Conservation (phyloP, 2,888 invertebrate genomes). For the Andrena fulva region DNA sequence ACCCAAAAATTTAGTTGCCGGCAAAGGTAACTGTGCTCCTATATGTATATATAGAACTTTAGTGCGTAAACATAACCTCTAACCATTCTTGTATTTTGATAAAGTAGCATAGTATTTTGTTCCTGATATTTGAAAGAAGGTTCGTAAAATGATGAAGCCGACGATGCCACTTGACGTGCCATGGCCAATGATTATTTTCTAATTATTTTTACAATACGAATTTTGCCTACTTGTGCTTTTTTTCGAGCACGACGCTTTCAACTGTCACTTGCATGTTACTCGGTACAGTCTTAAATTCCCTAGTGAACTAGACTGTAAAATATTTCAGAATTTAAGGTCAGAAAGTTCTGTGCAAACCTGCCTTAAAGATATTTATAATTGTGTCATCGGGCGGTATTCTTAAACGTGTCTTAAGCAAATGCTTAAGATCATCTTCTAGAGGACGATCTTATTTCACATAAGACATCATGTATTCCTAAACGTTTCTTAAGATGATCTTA, state of each 20-base stretch:
- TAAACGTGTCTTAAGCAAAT: no score
- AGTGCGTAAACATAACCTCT: slow-evolving; percentile 47
- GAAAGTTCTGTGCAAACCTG: neutral
- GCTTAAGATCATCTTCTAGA: no score
- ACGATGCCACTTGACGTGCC: neutral
- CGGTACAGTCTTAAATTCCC: slow-evolving; percentile 8
- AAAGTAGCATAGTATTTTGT: slow-evolving; percentile 18
- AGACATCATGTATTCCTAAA: no score
- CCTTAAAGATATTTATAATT: neutral
- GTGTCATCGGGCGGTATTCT: no score
- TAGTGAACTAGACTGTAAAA: neutral
- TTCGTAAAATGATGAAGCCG: neutral
- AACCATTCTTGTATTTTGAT: slow-evolving; percentile 44
- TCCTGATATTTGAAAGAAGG: neutral
- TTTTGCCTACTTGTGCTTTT: neutral
- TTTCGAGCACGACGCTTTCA: neutral
- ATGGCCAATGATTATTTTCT: slow-evolving; percentile 18
- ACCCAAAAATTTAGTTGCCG: neutral
- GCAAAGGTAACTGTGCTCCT: neutral
- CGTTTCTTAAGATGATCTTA: no score
- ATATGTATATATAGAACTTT: slow-evolving; percentile 1
- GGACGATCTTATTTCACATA: no score
- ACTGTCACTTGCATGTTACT: slow-evolving; percentile 3
- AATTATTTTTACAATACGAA: neutral
- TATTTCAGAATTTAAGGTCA: neutral